These are phyloP conservation scores for Luperina nickerlii DNA, from an alignment of 2,888 invertebrate genomes.

Conservation along the genomic window DNA sequence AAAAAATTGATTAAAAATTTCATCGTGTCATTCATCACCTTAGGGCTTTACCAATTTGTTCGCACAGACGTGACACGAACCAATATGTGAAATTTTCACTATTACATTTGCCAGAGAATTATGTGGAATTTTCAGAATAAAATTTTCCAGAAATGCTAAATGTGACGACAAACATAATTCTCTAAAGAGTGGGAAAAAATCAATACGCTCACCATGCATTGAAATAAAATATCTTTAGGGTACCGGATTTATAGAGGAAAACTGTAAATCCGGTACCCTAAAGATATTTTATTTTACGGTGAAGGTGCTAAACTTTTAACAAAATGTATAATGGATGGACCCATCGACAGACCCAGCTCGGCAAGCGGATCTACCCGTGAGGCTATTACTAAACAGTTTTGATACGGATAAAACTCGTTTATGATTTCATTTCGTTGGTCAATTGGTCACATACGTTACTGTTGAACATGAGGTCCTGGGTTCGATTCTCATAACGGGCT, in stretches of 20 bases:
- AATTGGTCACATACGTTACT: not conserved
- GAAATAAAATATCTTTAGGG: not conserved
- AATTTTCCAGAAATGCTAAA: not conserved
- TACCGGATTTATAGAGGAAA: not conserved
- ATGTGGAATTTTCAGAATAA: not conserved
- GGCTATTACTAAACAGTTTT: not conserved
- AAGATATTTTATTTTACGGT: no score
- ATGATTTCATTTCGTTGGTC: not conserved
- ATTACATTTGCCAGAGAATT: not conserved
- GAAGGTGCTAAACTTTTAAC: not conserved
- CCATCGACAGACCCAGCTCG: not conserved
- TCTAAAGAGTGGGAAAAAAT: not conserved
- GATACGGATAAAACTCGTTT: not conserved
- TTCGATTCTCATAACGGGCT: not conserved
- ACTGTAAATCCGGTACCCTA: no score
- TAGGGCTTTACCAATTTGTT: conserved; percentile 7
- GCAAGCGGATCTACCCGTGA: no score
- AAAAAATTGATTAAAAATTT: conserved; percentile 25
- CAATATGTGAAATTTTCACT: not conserved
- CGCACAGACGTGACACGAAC: not conserved
- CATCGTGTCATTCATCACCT: conserved; percentile 4
- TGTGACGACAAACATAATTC: not conserved
- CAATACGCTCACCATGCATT: not conserved
- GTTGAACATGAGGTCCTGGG: not conserved
- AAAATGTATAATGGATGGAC: not conserved